phyloP scores from a whole-genome alignment of 2,797 vertebrate genomes.

The Phrynocephalus forsythii region DNA sequence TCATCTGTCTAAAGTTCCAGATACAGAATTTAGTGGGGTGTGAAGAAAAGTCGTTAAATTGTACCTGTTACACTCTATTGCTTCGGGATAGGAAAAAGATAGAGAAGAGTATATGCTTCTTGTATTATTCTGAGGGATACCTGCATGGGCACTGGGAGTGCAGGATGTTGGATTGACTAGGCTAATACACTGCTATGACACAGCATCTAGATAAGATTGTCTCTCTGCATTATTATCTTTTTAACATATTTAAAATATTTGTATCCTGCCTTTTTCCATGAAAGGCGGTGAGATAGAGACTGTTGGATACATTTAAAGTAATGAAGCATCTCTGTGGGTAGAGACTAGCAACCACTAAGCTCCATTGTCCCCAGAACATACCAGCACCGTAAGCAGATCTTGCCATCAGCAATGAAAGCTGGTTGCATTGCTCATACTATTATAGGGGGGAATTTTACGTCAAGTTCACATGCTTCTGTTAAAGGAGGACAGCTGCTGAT shows the following conservation, averaged over 20 bases:
- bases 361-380: neutral
- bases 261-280: too few species aligned
- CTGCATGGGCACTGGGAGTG: neutral
- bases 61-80: neutral
- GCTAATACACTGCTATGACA: neutral
- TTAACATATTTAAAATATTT: too few species aligned
- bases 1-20: neutral
- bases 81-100: too few species aligned
- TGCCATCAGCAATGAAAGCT: neutral
- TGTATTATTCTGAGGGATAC: neutral
- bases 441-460: neutral
- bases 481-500: neutral
- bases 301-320: neutral
- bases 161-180: neutral
- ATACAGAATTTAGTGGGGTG: neutral
- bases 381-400: neutral
- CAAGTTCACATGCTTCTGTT: too few species aligned
- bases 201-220: neutral
- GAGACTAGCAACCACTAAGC: neutral
- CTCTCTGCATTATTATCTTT: too few species aligned
- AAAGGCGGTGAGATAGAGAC: too few species aligned
- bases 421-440: neutral
- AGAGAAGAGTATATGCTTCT: neutral
- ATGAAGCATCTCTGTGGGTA: neutral
- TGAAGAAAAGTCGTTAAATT: neutral